Conservation (phyloP, 64 coral and sea anemone species). For the Montipora foliosa region DNA sequence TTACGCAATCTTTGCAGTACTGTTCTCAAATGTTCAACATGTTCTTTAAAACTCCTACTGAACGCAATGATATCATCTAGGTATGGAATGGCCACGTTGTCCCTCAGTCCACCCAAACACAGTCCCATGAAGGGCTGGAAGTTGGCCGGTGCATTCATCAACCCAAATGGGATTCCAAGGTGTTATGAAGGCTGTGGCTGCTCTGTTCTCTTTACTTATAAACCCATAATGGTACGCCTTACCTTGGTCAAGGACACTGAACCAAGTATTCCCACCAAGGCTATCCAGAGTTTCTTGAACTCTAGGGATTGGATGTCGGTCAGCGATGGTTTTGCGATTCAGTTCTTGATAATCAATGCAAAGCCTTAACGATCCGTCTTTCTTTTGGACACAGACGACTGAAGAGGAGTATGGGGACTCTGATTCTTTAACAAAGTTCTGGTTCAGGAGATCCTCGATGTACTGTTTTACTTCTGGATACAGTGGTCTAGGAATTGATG, state of each 20-base stretch:
- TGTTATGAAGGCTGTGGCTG: conserved; percentile 45
- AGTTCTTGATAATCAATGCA: conserved; percentile 62
- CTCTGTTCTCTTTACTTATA: conserved; percentile 32
- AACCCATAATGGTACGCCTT: conserved; percentile 38
- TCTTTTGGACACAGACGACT: too few species aligned
- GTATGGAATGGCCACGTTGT: conserved; percentile 60
- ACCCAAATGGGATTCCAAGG: conserved; percentile 54
- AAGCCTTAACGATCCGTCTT: neutral
- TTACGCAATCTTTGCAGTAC: conserved; percentile 34
- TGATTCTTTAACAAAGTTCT: conserved; percentile 25
- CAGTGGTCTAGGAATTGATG: conserved; percentile 19
- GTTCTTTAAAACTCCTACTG: conserved; percentile 56
- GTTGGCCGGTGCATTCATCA: conserved; percentile 54
- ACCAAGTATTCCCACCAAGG: conserved; percentile 55
- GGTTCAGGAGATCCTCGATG: conserved; percentile 33
- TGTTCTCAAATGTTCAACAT: conserved; percentile 46
- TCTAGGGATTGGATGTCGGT: conserved; percentile 52
- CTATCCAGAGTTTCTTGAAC: conserved; percentile 53
- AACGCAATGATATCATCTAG: conserved; percentile 66
- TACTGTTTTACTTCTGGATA: conserved; percentile 43
- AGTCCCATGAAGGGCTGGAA: conserved; percentile 64
- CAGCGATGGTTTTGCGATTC: conserved; percentile 16
- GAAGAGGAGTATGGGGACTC: conserved; percentile 36
- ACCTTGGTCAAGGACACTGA: conserved; percentile 55
- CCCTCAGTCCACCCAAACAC: conserved; percentile 22